These are phyloP conservation scores for Gallinago solitaria DNA, from an alignment of 2,797 vertebrate species.

Conservation along the genomic window DNA sequence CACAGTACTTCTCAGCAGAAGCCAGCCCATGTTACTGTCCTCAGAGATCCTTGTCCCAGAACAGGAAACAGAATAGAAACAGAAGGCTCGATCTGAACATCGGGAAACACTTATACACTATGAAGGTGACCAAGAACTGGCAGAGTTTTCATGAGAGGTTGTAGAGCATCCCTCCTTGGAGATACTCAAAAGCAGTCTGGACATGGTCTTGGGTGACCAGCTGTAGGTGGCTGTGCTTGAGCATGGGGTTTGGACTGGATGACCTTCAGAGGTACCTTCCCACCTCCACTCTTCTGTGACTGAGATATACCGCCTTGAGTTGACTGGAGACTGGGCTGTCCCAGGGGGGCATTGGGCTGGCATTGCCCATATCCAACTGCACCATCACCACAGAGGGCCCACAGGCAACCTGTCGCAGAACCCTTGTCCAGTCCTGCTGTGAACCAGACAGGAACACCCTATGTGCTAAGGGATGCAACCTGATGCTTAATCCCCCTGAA, in stretches of 20 bases:
- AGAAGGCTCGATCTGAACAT: neutral
- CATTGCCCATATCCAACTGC: neutral
- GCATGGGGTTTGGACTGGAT: neutral
- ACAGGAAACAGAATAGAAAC: neutral
- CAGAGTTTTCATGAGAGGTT: neutral
- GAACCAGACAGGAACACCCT: neutral
- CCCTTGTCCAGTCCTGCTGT: neutral
- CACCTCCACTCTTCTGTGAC: neutral
- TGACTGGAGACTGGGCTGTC: neutral
- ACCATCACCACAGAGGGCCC: neutral
- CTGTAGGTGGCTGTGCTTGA: neutral
- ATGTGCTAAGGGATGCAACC: neutral
- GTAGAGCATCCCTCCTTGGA: neutral
- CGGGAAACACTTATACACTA: neutral
- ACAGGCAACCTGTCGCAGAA: rapidly evolving
- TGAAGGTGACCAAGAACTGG: neutral
- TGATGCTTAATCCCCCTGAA: neutral
- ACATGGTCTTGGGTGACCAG: neutral
- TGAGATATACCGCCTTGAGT: neutral
- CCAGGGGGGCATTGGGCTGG: neutral
- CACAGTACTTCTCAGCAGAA: neutral
- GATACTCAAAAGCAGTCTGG: neutral
- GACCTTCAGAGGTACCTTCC: neutral
- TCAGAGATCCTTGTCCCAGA: neutral
- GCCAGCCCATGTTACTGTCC: neutral